phyloP scores from a whole-genome alignment of 35 echinoderm and acorn worm species.

The Acanthaster planci region DNA sequence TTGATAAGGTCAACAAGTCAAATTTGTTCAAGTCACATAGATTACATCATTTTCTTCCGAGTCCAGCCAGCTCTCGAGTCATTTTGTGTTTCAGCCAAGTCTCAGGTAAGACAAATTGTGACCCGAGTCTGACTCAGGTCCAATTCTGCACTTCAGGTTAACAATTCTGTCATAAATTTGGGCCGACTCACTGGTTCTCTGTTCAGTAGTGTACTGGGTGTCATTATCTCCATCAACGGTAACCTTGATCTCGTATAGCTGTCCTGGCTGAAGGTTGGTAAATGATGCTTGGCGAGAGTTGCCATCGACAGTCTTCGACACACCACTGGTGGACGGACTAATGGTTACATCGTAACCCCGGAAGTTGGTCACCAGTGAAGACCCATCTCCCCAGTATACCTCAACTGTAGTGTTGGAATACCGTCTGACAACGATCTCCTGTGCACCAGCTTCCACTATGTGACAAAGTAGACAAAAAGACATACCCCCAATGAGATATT shows the following conservation, averaged over 20 bases:
- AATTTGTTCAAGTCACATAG: no score
- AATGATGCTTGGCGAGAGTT: not conserved
- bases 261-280: slow-evolving; percentile 9
- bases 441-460: not conserved
- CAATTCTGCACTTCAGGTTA: no score
- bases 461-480: not conserved
- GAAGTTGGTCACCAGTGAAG: not conserved
- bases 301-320: not conserved
- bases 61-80: no score
- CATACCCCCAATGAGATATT: no score
- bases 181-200: slow-evolving; percentile 10
- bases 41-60: no score
- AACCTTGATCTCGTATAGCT: slow-evolving; percentile 38
- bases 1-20: no score
- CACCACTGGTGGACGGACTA: not conserved
- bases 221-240: slow-evolving; percentile 8
- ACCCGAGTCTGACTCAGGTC: no score
- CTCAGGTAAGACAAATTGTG: no score
- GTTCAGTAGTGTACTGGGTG: not conserved
- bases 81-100: no score
- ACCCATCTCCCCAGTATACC: slow-evolving; percentile 3
- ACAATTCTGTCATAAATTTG: no score
- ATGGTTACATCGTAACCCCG: not conserved
- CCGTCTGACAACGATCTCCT: not conserved
- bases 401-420: not conserved